Evolutionary conservation across 2,113 vertebrate genomes (phyloP).

Genomic region (Tachysurus fulvidraco): DNA sequence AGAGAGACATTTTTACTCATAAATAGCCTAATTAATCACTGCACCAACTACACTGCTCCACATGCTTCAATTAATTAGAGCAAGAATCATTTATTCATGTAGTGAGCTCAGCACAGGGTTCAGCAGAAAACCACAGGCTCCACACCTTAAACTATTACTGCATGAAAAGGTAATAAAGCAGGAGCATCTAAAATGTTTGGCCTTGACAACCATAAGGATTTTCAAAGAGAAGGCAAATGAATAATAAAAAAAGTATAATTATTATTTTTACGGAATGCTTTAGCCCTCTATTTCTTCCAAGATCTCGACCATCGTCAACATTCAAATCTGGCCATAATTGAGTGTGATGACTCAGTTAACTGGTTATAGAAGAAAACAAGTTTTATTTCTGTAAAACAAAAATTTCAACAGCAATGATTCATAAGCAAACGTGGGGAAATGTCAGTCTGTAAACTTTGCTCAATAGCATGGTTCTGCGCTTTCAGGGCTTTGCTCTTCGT

Average conservation of each 20-base stretch:
- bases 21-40: constrained; percentile 56
- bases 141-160: constrained; percentile 47
- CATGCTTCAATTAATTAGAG: constrained; percentile 56
- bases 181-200: constrained; percentile 36
- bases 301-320: constrained; percentile 14
- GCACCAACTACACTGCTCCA: constrained; percentile 52
- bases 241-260: constrained; percentile 22
- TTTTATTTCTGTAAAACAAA: constrained; percentile 9
- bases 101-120: constrained; percentile 37
- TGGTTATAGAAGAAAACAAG: constrained; percentile 17
- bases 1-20: constrained; percentile 46
- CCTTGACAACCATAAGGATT: constrained; percentile 46
- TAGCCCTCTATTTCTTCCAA: constrained; percentile 13
- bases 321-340: constrained; percentile 12
- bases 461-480: constrained; percentile 5
- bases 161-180: constrained; percentile 52
- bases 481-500: constrained; percentile 23
- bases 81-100: constrained; percentile 51
- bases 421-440: background rate
- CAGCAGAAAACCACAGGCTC: constrained; percentile 38
- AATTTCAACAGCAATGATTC: constrained; percentile 13
- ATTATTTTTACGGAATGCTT: constrained; percentile 21
- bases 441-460: background rate
- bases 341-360: constrained; percentile 23
- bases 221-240: constrained; percentile 24